Percentiles rank a stretch among this genome's conserved stretches.
Evolutionary conservation across 2,797 vertebrate species (phyloP).

Genomic region (Gallirallus australis): DNA sequence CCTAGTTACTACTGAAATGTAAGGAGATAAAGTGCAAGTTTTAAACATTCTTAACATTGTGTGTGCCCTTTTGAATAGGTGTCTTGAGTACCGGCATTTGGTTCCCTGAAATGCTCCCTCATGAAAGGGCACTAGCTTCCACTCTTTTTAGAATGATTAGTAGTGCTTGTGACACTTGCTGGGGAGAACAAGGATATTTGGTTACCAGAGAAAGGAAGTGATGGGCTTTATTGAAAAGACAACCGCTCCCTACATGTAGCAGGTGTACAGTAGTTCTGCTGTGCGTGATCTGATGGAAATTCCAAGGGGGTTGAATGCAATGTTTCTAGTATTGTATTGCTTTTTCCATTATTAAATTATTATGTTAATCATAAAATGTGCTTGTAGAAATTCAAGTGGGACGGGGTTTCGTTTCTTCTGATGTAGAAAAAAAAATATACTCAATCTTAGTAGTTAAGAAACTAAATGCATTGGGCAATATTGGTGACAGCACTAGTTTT

Average conservation of each 20-base stretch:
- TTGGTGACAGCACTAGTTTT: neutral
- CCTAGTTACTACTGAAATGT: neutral
- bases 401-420: neutral
- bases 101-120: neutral
- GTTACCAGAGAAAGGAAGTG: constrained; percentile 8
- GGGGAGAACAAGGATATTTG: constrained; percentile 7
- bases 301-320: neutral
- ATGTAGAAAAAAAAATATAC: neutral
- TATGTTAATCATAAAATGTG: neutral
- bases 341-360: neutral
- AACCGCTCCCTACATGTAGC: neutral
- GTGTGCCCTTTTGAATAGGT: neutral
- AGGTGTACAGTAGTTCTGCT: neutral
- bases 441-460: neutral
- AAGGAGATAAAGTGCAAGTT: neutral
- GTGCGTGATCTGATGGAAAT: neutral
- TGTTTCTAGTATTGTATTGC: neutral
- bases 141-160: neutral
- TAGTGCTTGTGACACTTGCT: neutral
- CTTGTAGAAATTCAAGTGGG: neutral
- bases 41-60: neutral
- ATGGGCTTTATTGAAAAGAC: neutral
- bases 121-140: neutral
- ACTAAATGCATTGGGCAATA: neutral
- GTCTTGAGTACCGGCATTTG: neutral